These are phyloP conservation scores for Pachyrhynchus sulphureomaculatus DNA, from an alignment of 1,140 invertebrate genomes.

Conservation along the genomic window DNA sequence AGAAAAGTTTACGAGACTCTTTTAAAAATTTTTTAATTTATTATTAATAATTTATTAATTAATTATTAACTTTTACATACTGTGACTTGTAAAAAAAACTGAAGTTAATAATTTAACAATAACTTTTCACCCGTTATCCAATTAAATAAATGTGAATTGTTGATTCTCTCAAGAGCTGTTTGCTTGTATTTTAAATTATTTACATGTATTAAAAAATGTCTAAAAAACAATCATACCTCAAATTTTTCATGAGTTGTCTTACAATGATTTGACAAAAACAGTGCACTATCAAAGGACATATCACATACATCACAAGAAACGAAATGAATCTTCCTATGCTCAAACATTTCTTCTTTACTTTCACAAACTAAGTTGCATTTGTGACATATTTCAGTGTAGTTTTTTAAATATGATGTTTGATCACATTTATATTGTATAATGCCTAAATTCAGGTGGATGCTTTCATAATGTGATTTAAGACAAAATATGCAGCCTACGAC, in stretches of 20 bases:
- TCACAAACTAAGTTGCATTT: slow-evolving; percentile 31
- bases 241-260: slow-evolving; percentile 29
- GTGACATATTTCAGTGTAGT: slow-evolving; percentile 26
- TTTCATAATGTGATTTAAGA: slow-evolving; percentile 35
- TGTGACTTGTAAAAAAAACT: too few species aligned
- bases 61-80: too few species aligned
- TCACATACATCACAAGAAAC: slow-evolving; percentile 34
- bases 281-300: slow-evolving; percentile 30
- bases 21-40: too few species aligned
- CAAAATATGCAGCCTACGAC: slow-evolving; percentile 30
- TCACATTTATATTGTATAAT: slow-evolving; percentile 33
- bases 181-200: too few species aligned
- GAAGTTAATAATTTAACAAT: too few species aligned
- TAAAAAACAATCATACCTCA: too few species aligned
- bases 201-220: too few species aligned
- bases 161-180: too few species aligned
- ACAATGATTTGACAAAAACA: slow-evolving; percentile 30
- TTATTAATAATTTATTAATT: too few species aligned
- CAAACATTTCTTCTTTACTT: slow-evolving; percentile 27
- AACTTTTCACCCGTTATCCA: too few species aligned
- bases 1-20: too few species aligned
- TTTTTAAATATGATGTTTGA: slow-evolving; percentile 17
- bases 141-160: too few species aligned
- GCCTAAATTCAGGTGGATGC: slow-evolving; percentile 25
- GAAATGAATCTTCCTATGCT: slow-evolving; percentile 32